Base-by-base conservation (phyloP, 2,797 vertebrate genomes). In the Glyptemys insculpta region DNA sequence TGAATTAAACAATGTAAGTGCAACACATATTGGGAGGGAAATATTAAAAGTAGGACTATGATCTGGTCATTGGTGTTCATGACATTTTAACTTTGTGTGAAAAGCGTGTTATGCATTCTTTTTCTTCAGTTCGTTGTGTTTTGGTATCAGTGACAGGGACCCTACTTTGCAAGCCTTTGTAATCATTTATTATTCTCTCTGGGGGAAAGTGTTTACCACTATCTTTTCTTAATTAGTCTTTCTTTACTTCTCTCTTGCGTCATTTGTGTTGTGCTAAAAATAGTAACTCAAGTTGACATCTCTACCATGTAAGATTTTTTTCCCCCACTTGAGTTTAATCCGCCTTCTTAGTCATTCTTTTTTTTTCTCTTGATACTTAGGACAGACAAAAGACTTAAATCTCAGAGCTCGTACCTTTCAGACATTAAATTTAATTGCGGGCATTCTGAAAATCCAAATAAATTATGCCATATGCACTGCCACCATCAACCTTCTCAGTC, bases 171-270 rank as follows among this genome's bases (percentile, higher is more conserved):
- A n/a, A 92, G 31, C 65, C 52, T 8, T 89, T 86, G 59, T 86
- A 81, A 52, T 2, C 2, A 52, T 87, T 52, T 83, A 0, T 59
- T 85, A 25, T 92, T 59, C 12, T 91, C 31, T 49, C 5, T 74
- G 0, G 65, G 12, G 79, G 8, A 56, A 79, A 50, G 47, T 14
- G 19, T 76, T 92, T 95, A 72, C 47, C 79, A 54, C 68, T 80
- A 10, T 94, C 80, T 49, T 14, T 53, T 92, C 82, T 88, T 89
- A 95, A 91, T 94, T 54, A 88, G 49, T 53, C 56, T 41, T 93
- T 94, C 31, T 92, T 72, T 90, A 57, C 92, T 92, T 96, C 97
- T 90, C 86, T 86, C 31, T 83, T 74, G 3, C 90, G 57, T 93
- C 2, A 81, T 49, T 85, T 76, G 16, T 57, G 59, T 72, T 90